These are phyloP conservation scores for Pseudochromis fuscus DNA, from an alignment of 2,797 vertebrate genomes.

Conservation along the genomic window DNA sequence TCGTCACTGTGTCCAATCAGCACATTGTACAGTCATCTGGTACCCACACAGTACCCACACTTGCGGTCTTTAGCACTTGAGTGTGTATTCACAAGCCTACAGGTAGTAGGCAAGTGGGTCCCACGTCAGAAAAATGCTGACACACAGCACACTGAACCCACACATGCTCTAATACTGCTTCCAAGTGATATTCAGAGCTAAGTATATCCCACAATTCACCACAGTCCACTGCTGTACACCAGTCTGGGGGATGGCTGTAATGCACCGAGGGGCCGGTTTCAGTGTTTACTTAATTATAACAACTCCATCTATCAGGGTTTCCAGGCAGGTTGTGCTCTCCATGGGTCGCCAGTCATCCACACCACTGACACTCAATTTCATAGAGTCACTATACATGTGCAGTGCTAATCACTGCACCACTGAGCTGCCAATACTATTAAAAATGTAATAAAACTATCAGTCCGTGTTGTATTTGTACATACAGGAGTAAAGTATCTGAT, in stretches of 20 bases:
- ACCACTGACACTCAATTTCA: neutral
- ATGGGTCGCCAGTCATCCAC: neutral
- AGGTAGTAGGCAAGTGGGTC: neutral
- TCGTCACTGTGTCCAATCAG: slow-evolving; percentile 3
- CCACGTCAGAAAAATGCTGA: slow-evolving; percentile 2
- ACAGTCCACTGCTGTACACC: neutral
- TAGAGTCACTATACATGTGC: too few relatives aligned
- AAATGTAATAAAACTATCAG: too few relatives aligned
- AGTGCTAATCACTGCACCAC: neutral
- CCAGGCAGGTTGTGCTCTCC: neutral
- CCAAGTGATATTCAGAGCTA: neutral
- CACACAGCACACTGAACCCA: slow-evolving; percentile 7
- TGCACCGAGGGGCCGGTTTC: neutral
- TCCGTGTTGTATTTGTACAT: too few relatives aligned
- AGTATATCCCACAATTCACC: slow-evolving; percentile 1
- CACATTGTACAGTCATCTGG: neutral
- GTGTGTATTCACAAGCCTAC: neutral
- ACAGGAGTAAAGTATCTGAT: too few relatives aligned
- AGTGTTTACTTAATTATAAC: neutral
- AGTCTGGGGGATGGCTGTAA: neutral
- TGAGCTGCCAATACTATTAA: neutral
- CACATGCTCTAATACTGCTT: neutral
- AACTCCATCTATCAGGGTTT: neutral
- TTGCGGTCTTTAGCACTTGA: neutral
- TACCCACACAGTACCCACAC: slow-evolving; percentile 13